Base-by-base conservation (phyloP, 2,797 vertebrate species). In the Spizella passerina region DNA sequence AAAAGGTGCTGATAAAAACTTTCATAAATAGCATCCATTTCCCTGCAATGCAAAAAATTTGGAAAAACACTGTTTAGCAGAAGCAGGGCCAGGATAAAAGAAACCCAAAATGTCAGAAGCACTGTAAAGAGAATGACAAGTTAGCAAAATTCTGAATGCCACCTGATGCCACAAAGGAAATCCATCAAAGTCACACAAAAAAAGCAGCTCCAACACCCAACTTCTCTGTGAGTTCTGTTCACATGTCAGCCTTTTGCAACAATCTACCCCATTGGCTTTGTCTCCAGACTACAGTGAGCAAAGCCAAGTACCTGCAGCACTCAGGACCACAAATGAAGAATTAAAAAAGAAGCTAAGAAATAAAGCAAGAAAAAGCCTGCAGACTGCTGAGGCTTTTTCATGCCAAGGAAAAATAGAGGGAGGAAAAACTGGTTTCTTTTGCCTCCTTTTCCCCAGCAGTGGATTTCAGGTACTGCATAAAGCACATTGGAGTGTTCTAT, bases 111-210 rank as follows among this genome's bases (percentile, higher is more conserved):
- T 10, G 8, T 69, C 72, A 81, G 0, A 10, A 87, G 43, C 24
- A 34, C n/a, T 39, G 52, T 23, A 56, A 92, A 64, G 44, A 86
- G 60, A 86, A 82, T 17, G 69, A 81, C 47, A 87, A 91, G 69
- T 24, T 59, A 72, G 79, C 61, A 91, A 69, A 94, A 96, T 72
- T 85, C 61, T 68, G 90, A 93, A 81, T 70, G 85, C 86, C 88
- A 95, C 57, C 59, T 78, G 75, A 82, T 92, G 75, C 61, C 72
- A 80, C 86, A 75, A 56, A 92, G 86, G 84, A 94, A 95, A 95
- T 72, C 75, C 90, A 96, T 59, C 88, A 55, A 85, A 93, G 65
- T 46, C 26, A 21, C 38, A 75, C 4, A 90, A 64, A 39, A 39
- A 83, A 89, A 92, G 65, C 57, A 55, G 36, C 49, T 71, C 39